A percentile compares a stretch with the other conserved stretches of the same genome.
Evolutionary conservation across 2,797 vertebrate species (phyloP).

Genomic region (Intellagama lesueurii): DNA sequence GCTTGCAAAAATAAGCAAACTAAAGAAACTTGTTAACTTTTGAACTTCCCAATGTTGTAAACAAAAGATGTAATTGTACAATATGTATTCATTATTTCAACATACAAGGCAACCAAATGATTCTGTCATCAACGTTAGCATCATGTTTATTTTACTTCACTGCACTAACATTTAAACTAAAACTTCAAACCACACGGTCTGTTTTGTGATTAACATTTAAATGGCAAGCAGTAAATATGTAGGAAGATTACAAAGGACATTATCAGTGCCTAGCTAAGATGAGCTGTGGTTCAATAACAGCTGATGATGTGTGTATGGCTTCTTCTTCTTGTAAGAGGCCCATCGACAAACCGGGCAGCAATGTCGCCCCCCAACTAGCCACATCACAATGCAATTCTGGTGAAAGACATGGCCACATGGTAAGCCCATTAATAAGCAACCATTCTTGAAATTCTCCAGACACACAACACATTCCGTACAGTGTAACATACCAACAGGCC

Average conservation of each 20-base stretch:
- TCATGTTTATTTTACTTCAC: constrained; percentile 80
- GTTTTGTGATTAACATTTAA: constrained; percentile 84
- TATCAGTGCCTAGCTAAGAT: constrained; percentile 70
- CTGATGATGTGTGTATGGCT: constrained; percentile 76
- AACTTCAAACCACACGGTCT: constrained; percentile 82
- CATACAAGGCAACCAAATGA: constrained; percentile 82
- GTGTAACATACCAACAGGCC: constrained; percentile 88
- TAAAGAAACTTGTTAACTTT: constrained; percentile 54
- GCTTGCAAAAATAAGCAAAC: constrained; percentile 77
- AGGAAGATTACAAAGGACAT: constrained; percentile 76
- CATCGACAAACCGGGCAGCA: constrained; percentile 97
- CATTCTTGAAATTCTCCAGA: constrained; percentile 90
- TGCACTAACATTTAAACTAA: constrained; percentile 84
- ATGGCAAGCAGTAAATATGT: constrained; percentile 84
- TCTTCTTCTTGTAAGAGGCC: constrained; percentile 95
- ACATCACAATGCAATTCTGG: constrained; percentile 94
- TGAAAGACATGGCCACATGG: constrained; percentile 97
- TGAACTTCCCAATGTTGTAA: constrained; percentile 70
- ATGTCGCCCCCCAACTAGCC: constrained; percentile 90
- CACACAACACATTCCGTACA: constrained; percentile 97
- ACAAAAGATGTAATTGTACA: constrained; percentile 64
- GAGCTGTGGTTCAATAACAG: constrained; percentile 64
- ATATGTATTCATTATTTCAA: constrained; percentile 76
- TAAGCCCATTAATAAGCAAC: constrained; percentile 91
- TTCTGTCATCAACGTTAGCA: constrained; percentile 77